Evolutionary conservation across 2,888 invertebrate species (phyloP), one percentile per base, ranked within the genome.

Genomic region (Listrodromus nycthemerus): DNA sequence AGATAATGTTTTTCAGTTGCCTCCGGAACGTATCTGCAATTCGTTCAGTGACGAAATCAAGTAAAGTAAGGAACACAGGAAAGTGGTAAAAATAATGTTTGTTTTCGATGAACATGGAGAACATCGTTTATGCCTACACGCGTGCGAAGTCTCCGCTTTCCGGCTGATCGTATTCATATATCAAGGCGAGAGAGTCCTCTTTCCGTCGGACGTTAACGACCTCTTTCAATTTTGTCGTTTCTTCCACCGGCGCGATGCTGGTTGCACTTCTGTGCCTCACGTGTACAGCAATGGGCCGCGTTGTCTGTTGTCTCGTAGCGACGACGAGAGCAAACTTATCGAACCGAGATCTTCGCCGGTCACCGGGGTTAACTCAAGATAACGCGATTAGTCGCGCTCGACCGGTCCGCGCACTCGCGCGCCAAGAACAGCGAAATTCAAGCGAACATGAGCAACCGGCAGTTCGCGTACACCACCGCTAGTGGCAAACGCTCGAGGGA

Each of bases 301-400:
- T 75, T 45, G 78, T 61, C 76, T 77, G 76, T 80, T 76, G 63
- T 50, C 69, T 69, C 78, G 70, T 61, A 75, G 50, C 55, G 77
- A 81, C 67, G 74, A 83, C 58, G 76, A 76, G 83, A 82, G 82
- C 80, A 50, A 75, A 76, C 55, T 85, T 79, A 83, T 86, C 86
- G 74, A 55, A 33, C 66, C 63, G 75, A 70, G 81, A 87, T 87
- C 87, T 86, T 83, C 41, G 73, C 83, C 83, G 86, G 86, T 86
- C 84, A 86, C 74, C 82, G 75, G 84, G 86, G 87, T 87, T 87
- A 86, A 86, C 86, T 80, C 85, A 86, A 89, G 89, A 90, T 89
- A 89, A 87, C 87, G 81, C 87, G 88, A 85, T 88, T 89, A 89
- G 87, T 88, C 87, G 88, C 86, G 83, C 88, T 87, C 87, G 88